phyloP scores from a whole-genome alignment of 2,797 vertebrate species.

The Holocentrus rufus region DNA sequence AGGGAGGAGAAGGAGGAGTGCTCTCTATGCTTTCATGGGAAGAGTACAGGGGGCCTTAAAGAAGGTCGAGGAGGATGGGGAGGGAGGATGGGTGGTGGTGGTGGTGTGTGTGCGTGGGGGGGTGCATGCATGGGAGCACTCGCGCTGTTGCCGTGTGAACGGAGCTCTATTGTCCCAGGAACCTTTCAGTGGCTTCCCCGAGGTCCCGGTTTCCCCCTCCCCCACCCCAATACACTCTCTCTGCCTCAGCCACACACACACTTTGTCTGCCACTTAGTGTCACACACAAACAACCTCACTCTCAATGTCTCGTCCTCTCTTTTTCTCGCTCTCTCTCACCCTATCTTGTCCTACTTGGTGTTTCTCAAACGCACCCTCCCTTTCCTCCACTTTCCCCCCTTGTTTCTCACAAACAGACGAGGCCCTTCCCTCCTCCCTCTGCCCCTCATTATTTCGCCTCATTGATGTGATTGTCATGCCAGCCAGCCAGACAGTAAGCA shows the following conservation, averaged over 20 bases:
- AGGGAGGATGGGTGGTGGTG: conserved; percentile 57
- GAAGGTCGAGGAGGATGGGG: conserved; percentile 63
- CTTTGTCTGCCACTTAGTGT: conserved; percentile 48
- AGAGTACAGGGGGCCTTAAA: conserved; percentile 70
- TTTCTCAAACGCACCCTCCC: conserved; percentile 34
- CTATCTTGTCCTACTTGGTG: conserved; percentile 39
- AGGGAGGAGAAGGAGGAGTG: conserved; percentile 57
- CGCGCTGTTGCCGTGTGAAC: conserved; percentile 86
- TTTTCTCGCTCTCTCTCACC: conserved; percentile 27
- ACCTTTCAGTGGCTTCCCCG: conserved; percentile 85
- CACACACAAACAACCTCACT: conserved; percentile 45
- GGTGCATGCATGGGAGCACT: conserved; percentile 81
- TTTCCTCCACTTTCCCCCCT: conserved; percentile 52
- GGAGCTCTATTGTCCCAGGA: conserved; percentile 84
- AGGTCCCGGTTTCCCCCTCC: conserved; percentile 78
- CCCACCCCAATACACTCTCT: conserved; percentile 54
- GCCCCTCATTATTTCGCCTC: conserved; percentile 77
- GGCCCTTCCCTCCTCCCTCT: conserved; percentile 9
- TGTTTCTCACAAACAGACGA: conserved; percentile 55
- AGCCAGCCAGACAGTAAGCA: conserved; percentile 67
- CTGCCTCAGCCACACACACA: conserved; percentile 38
- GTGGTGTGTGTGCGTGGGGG: conserved; percentile 39
- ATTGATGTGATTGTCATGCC: conserved; percentile 77
- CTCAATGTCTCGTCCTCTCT: conserved; percentile 34
- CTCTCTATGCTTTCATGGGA: conserved; percentile 67